Evolutionary conservation across 2,888 invertebrate species (phyloP), one percentile per base, ranked within the genome.

Genomic region (Volucella inanis): DNA sequence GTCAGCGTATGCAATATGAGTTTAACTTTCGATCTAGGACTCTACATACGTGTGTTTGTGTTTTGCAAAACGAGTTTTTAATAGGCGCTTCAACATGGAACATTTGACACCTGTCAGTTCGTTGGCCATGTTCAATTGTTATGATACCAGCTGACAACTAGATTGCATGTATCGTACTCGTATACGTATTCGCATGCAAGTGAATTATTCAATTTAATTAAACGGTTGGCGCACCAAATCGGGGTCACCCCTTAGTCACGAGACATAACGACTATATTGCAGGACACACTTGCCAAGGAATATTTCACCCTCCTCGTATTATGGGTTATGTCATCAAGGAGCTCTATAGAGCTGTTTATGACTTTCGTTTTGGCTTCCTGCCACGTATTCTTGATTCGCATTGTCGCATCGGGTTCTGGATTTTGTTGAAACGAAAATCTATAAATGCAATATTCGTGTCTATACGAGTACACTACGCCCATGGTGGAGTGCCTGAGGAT

Each of bases 171-270:
- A 31, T 0, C 31, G 4, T 31, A 31, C 31, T 31, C 31, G 6
- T 31, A 31, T 31, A 31, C 31, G 6, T 31, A 31, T 31, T 31
- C 31, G 31, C 6, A 31, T 67, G 84, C 75, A 67, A 70, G 62
- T 81, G 75, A 76, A 85, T 85, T 85, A 85, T 80, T 85, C 71
- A 85, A 85, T 85, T 85, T 72, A 81, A 76, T 61, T 71, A 70
- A 84, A 84, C 55, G 59, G 18, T 59, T 75, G 31, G 6, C 31
- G 6, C 31, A 31, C 59, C 10, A 71, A 81, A 85, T 76, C n/a
- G 76, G 64, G 85, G 85, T 85, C 81, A 85, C 84, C 61, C 45
- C 67, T 68, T 62, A 45, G 50, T 43, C 65, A 39, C 14, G 62
- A 80, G 41, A 52, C 68, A 57, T 57, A 64, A 81, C 71, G 65